Conservation (phyloP, 2,113 vertebrate species). For the Cyanoramphus novaezelandiae region DNA sequence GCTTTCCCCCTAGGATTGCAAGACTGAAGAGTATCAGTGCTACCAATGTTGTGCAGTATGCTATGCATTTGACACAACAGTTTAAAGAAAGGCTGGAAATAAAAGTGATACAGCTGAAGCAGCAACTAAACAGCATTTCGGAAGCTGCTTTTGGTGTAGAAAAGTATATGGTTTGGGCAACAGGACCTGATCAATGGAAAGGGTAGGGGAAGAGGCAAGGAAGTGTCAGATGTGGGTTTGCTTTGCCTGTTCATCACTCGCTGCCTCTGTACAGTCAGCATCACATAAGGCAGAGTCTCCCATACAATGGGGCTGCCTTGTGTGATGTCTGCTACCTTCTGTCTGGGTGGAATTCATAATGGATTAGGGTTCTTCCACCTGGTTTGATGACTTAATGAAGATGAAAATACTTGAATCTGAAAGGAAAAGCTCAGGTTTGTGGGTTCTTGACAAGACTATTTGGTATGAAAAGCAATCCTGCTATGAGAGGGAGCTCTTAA, state of each 20-base stretch:
- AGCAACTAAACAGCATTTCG: not conserved
- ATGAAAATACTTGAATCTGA: not conserved
- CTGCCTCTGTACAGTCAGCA: not conserved
- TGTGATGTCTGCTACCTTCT: not conserved
- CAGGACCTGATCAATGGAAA: not conserved
- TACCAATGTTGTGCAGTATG: not conserved
- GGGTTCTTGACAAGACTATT: not conserved
- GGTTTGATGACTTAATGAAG: not conserved
- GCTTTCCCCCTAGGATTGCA: not conserved
- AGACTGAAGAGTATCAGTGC: not conserved
- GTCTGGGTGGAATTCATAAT: not conserved
- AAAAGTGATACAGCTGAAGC: not conserved
- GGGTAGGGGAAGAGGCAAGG: not conserved
- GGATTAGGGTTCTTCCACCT: not conserved
- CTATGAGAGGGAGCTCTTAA: not conserved
- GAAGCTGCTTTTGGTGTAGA: not conserved
- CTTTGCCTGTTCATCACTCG: not conserved
- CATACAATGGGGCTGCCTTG: not conserved
- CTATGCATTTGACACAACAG: rapidly evolving
- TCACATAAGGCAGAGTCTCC: not conserved
- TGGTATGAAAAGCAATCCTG: not conserved
- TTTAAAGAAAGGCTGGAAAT: not conserved
- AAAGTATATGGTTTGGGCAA: not conserved
- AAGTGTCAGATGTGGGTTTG: not conserved
- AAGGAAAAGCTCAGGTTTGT: not conserved